Evolutionary conservation across 2,113 vertebrate species (phyloP).

Genomic region (Phylloscopus trochilus): DNA sequence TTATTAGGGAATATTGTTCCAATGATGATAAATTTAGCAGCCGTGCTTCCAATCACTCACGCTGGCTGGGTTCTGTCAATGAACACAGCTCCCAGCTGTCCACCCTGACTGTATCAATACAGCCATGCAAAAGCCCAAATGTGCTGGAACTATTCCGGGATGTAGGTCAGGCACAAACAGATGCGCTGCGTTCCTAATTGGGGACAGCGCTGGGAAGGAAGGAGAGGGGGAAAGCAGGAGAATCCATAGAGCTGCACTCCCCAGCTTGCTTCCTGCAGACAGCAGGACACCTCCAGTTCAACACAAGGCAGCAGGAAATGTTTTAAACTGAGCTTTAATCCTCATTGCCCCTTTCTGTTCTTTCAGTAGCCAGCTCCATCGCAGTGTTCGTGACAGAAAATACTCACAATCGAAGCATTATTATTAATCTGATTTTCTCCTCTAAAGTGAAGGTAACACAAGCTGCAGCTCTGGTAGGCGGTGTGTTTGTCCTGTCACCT

Average conservation of each 20-base stretch:
- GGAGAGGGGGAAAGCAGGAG: background rate
- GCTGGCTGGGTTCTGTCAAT: background rate
- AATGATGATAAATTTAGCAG: slow-evolving; percentile 29
- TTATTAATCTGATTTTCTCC: background rate
- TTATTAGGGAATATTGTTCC: background rate
- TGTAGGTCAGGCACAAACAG: background rate
- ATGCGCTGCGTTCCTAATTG: background rate
- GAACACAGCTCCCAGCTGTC: slow-evolving; percentile 9
- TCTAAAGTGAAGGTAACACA: background rate
- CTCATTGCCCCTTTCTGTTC: background rate
- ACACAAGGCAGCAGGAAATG: background rate
- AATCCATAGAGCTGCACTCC: background rate
- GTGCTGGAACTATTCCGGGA: background rate
- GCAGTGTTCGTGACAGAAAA: background rate
- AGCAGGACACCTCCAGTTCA: background rate
- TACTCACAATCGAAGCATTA: fast-evolving
- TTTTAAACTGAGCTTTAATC: background rate
- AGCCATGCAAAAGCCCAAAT: background rate
- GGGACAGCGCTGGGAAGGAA: fast-evolving
- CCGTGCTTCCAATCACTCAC: background rate
- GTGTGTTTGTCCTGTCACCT: background rate
- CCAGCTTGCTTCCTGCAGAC: background rate
- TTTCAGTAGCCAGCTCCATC: background rate
- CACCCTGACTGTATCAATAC: background rate
- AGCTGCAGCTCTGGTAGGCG: background rate